phyloP scores from a whole-genome alignment of 2,113 vertebrate species.

The Dermatemys mawii region DNA sequence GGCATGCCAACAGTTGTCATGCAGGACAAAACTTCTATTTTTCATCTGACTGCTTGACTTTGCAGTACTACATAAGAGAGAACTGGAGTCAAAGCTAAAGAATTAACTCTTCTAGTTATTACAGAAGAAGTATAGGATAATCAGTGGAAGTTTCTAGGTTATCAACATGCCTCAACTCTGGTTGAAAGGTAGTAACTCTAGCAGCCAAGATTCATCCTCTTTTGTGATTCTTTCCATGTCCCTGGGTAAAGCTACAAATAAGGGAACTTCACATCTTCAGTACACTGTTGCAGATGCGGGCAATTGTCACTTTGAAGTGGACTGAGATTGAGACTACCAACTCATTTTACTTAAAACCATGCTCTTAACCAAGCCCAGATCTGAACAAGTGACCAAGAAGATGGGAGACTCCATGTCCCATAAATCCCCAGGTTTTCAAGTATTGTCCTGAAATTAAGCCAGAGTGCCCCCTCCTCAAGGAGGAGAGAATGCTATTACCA shows the following conservation, averaged over 20 bases:
- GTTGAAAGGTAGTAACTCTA: neutral
- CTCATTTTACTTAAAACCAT: neutral
- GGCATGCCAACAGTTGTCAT: neutral
- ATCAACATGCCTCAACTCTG: neutral
- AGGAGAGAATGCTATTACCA: neutral
- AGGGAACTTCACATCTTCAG: neutral
- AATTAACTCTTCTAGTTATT: neutral
- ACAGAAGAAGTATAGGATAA: neutral
- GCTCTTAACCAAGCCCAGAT: neutral
- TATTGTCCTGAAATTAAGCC: neutral
- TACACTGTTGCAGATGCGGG: neutral
- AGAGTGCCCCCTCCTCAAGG: neutral
- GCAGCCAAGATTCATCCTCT: neutral
- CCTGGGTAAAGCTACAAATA: neutral
- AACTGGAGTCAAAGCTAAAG: neutral
- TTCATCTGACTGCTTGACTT: neutral
- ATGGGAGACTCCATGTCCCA: neutral
- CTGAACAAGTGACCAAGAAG: neutral
- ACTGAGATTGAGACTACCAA: neutral
- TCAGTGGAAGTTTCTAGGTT: neutral
- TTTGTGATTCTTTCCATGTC: no score
- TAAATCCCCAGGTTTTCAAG: neutral
- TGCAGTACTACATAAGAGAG: neutral
- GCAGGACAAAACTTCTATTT: neutral
- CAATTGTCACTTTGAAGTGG: neutral